Evolutionary conservation across 2,113 vertebrate species (phyloP), one percentile per base, ranked within the genome.

Genomic region (Perccottus glenii): DNA sequence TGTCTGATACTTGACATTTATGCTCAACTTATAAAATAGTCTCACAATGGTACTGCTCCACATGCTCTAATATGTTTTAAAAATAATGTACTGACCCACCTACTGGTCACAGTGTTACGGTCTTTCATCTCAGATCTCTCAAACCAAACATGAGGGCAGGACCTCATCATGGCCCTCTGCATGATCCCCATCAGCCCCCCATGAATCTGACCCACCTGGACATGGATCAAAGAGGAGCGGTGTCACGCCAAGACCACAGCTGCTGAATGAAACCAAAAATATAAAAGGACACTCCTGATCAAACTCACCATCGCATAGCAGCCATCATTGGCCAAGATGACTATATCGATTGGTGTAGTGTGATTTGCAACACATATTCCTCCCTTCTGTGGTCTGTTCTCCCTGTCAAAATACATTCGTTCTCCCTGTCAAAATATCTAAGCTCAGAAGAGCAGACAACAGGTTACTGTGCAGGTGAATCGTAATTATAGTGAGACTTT

Each of bases 291-390:
- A 47, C 16, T 11, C n/a, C 0, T 9, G 2, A 38, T 1, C 2
- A 14, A 8, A 69, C 94, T 88, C 93, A 99, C 97, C 97, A 99
- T 98, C 11, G 97, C 95, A 42, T 99, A 99, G 85, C 97, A 97
- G 71, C 97, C 94, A 69, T 99, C 97, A 1, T 95, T 98, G 8
- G 96, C 94, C 90, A 99, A 84, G 74, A 99, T 98, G 60, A 98
- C 92, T 0, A 96, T 90, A 36, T 99, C 97, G 38, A 99, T 98
- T 0, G 97, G 97, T 2, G 97, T 96, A 0, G 97, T 99, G 77
- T 99, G 97, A 78, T 99, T 98, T 49, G 97, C 96, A 1, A 99
- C 97, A 66, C 97, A 99, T 66, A 98, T 97, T 11, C 97, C 97
- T 81, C 97, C 97, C 73, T 96, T 98, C 89, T 92, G 91, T 8